phyloP scores from a whole-genome alignment of 2,797 vertebrate genomes.

The Danio jaintianensis region DNA sequence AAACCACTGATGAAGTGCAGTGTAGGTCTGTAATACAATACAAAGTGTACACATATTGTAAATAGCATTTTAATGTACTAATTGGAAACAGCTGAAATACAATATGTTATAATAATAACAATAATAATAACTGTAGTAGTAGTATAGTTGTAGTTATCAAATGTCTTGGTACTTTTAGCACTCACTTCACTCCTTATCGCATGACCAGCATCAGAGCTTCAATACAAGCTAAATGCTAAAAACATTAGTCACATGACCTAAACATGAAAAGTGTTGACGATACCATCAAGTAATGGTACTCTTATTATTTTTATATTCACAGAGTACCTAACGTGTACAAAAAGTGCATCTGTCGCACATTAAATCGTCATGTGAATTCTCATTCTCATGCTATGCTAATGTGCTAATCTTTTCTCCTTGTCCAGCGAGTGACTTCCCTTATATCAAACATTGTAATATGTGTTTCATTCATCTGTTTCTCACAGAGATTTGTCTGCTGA shows the following conservation, averaged over 20 bases:
- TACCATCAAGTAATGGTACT: not conserved
- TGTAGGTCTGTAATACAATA: not conserved
- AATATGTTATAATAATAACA: not conserved
- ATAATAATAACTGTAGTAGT: not conserved
- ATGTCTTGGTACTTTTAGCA: not conserved
- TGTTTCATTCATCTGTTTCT: conserved; percentile 26
- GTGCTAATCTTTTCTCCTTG: conserved; percentile 60
- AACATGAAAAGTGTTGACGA: not conserved
- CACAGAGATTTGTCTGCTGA: conserved; percentile 95
- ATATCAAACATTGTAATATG: not conserved
- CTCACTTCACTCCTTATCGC: not conserved
- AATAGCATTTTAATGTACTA: not conserved
- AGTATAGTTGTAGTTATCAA: not conserved
- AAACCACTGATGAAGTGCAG: not conserved
- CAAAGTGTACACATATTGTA: not conserved
- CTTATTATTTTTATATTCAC: not conserved
- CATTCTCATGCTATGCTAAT: conserved; percentile 58
- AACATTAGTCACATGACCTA: not conserved
- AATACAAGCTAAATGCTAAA: not conserved
- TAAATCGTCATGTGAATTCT: not conserved
- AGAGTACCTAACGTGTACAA: not conserved
- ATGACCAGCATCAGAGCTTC: not conserved
- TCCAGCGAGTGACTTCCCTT: not conserved
- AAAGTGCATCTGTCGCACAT: not conserved
- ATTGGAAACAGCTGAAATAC: not conserved